phyloP scores from a whole-genome alignment of 1,140 invertebrate species.

The Agraylea sexmaculata region DNA sequence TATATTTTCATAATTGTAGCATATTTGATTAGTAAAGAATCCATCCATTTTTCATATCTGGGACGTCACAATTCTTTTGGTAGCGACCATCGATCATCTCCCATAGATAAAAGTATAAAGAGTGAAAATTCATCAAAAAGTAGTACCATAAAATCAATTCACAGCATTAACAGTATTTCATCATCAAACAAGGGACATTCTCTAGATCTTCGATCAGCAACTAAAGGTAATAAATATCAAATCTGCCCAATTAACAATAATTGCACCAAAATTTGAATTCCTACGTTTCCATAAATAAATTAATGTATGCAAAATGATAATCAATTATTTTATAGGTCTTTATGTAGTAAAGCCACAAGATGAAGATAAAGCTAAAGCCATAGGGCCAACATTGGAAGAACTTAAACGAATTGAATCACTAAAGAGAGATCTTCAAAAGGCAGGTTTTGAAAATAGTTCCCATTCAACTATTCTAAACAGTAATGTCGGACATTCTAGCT shows the following conservation, averaged over 20 bases:
- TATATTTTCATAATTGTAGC: neutral
- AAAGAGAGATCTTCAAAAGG: slow-evolving; percentile 35
- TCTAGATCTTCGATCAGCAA: slow-evolving; percentile 24
- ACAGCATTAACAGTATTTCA: slow-evolving; percentile 16
- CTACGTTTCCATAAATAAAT: slow-evolving; percentile 22
- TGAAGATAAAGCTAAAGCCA: slow-evolving; percentile 55
- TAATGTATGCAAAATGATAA: slow-evolving; percentile 6
- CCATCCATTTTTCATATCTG: neutral
- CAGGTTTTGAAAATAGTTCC: slow-evolving; percentile 31
- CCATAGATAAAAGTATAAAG: slow-evolving; percentile 16
- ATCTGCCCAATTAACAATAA: slow-evolving; percentile 32
- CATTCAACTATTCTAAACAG: slow-evolving; percentile 40
- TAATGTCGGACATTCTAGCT: slow-evolving; percentile 47
- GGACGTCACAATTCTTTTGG: slow-evolving; percentile 14
- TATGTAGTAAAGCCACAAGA: slow-evolving; percentile 72
- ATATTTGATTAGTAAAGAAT: neutral
- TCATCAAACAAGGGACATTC: slow-evolving; percentile 15
- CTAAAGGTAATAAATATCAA: slow-evolving; percentile 29
- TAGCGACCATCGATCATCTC: slow-evolving; percentile 10
- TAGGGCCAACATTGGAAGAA: slow-evolving; percentile 46
- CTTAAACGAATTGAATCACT: slow-evolving; percentile 47
- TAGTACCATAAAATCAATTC: slow-evolving; percentile 20
- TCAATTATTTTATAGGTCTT: slow-evolving; percentile 45
- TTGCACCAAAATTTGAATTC: slow-evolving; percentile 31
- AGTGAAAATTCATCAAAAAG: slow-evolving; percentile 19